A percentile compares a stretch with the other conserved stretches of the same genome.
phyloP scores from a whole-genome alignment of 2,888 invertebrate species.

The Pachymerium ferrugineum region DNA sequence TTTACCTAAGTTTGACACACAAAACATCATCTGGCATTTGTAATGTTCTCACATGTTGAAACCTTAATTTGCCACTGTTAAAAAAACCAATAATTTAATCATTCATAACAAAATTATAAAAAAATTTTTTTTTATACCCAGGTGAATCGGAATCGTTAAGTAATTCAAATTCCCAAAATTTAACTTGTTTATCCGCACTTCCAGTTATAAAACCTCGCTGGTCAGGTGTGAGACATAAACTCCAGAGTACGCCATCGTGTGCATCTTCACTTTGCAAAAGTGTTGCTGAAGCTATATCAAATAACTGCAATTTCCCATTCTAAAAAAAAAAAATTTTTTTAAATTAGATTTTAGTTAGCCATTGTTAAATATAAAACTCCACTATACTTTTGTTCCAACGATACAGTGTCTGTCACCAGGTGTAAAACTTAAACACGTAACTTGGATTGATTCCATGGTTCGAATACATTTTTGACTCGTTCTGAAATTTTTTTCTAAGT shows the following conservation, averaged over 20 bases:
- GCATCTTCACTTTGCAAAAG: constrained; percentile 74
- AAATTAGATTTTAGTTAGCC: not conserved
- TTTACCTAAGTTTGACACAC: constrained; percentile 59
- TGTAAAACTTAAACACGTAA: constrained; percentile 69
- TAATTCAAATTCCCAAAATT: constrained; percentile 90
- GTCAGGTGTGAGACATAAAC: constrained; percentile 71
- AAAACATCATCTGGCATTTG: constrained; percentile 82
- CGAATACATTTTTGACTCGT: constrained; percentile 55
- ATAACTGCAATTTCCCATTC: constrained; percentile 70
- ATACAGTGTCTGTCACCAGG: constrained; percentile 87
- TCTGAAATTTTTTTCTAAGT: constrained; percentile 33
- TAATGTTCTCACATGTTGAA: constrained; percentile 70
- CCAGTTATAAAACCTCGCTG: constrained; percentile 76
- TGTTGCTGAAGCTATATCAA: constrained; percentile 75
- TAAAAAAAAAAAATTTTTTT: constrained; percentile 37
- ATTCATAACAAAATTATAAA: not conserved
- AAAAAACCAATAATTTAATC: not conserved
- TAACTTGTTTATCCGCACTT: constrained; percentile 81
- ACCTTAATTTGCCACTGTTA: constrained; percentile 46
- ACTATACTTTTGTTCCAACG: constrained; percentile 66
- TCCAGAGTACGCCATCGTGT: constrained; percentile 73
- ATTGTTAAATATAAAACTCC: not conserved
- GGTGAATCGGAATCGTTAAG: constrained; percentile 55
- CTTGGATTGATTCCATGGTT: constrained; percentile 63
- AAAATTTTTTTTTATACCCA: not conserved